Evolutionary conservation across 2,888 invertebrate genomes (phyloP).

Genomic region (Yponomeuta malinellus): DNA sequence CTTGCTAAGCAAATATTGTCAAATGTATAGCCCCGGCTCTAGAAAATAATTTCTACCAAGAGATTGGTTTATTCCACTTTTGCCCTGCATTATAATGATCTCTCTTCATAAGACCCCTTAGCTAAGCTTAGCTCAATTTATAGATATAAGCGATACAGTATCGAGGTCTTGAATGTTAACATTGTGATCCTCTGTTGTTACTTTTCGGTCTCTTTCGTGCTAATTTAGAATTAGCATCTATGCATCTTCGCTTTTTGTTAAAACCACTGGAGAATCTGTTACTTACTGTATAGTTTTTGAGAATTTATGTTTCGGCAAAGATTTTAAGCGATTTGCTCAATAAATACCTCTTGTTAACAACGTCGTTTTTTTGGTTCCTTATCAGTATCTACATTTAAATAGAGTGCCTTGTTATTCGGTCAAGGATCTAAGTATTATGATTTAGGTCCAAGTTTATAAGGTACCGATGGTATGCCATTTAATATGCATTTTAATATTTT

Average conservation of each 20-base stretch:
- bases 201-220: background rate
- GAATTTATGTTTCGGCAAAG: background rate
- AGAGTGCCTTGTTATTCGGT: background rate
- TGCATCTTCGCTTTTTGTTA: background rate
- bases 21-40: background rate
- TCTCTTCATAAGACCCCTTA: slow-evolving; percentile 5
- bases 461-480: no score
- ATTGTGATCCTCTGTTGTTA: background rate
- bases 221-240: background rate
- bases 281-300: background rate
- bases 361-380: background rate
- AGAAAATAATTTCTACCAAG: background rate
- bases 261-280: background rate
- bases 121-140: slow-evolving; percentile 2
- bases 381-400: background rate
- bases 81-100: slow-evolving; percentile 5
- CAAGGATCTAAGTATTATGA: no score
- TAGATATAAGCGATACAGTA: slow-evolving; percentile 1
- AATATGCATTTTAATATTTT: no score
- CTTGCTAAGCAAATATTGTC: background rate
- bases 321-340: slow-evolving; percentile 6
- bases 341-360: background rate
- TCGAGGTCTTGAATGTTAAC: background rate
- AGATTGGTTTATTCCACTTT: background rate
- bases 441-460: no score